A percentile compares a stretch with the other conserved stretches of the same genome.
These are phyloP conservation scores for Podiceps cristatus DNA, from an alignment of 2,113 vertebrate genomes.

Conservation along the genomic window DNA sequence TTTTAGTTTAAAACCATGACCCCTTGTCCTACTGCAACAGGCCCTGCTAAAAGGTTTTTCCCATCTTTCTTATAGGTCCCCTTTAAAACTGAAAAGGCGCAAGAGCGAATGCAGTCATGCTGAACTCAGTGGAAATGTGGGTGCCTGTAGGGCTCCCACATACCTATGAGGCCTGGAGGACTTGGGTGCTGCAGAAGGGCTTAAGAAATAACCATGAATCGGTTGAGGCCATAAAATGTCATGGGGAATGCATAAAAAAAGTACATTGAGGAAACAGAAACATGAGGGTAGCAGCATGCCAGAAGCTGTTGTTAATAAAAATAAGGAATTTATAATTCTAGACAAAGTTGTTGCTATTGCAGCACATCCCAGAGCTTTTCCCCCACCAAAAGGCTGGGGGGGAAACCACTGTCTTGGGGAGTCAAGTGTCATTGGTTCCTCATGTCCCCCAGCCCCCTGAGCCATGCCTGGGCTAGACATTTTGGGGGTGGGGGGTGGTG, in stretches of 20 bases:
- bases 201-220: neutral
- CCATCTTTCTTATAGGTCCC: too few relatives aligned
- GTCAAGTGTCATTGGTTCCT: neutral
- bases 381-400: neutral
- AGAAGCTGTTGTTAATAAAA: neutral
- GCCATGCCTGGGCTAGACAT: neutral
- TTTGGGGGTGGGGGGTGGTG: accelerated
- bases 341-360: neutral
- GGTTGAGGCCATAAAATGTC: neutral
- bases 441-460: accelerated
- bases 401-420: neutral
- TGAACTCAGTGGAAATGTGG: neutral
- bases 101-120: neutral
- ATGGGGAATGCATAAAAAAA: neutral
- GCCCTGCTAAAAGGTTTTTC: too few relatives aligned
- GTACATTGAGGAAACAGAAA: neutral
- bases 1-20: too few relatives aligned
- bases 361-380: neutral
- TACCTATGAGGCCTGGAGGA: neutral
- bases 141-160: neutral
- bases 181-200: neutral
- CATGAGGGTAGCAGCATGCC: neutral
- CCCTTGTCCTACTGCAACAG: too few relatives aligned
- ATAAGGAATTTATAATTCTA: neutral
- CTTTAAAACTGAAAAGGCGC: too few relatives aligned